Base-by-base conservation (phyloP, 1,140 invertebrate genomes). In the Mylabris phalerata region DNA sequence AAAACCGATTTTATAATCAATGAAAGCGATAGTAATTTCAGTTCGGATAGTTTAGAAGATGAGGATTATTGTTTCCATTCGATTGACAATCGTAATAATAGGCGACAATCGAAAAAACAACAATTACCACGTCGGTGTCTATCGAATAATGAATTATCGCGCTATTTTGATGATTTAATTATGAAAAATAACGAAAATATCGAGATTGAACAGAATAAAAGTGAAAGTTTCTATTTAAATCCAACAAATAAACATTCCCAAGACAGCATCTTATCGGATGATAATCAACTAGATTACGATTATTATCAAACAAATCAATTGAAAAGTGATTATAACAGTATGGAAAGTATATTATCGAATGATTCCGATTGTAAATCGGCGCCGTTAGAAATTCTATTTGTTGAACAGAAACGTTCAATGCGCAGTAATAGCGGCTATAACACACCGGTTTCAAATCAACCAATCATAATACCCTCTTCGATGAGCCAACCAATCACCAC, bases 341-440 rank as follows among this genome's bases (percentile, higher is more conserved):
- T 89, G 63, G 88, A 90, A 68, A 89, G 87, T 63, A 83, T 91
- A 38, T 67, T 90, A 3, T 89, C 87, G 0, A 88, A 89, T 72
- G 88, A 89, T 54, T 88, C 86, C 1, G 79, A 84, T 62, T 87
- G 86, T 9, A 88, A 88, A 71, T 87, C 85, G 42, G 87, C 86
- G 1, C 87, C 86, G 0, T 70, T 89, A 25, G 87, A 88, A 73
- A 82, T 84, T 73, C 69, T 87, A 2, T 86, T 86, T 66, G 19
- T 64, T 68, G 41, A 58, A 58, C 58, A 62, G 47, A 42, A 44
- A 11, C 44, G 3, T 39, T 10, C 13, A 10, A 50, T 41, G 19
- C 9, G 19, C 19, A 19, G 19, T 19, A 19, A 19, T 19, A 19
- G 19, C 19, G 19, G 19, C 19, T 19, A 19, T 19, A 19, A 19